Percentiles rank a stretch among this genome's conserved stretches.
Evolutionary conservation across 2,797 vertebrate species (phyloP).

Genomic region (Limnodromus scolopaceus): DNA sequence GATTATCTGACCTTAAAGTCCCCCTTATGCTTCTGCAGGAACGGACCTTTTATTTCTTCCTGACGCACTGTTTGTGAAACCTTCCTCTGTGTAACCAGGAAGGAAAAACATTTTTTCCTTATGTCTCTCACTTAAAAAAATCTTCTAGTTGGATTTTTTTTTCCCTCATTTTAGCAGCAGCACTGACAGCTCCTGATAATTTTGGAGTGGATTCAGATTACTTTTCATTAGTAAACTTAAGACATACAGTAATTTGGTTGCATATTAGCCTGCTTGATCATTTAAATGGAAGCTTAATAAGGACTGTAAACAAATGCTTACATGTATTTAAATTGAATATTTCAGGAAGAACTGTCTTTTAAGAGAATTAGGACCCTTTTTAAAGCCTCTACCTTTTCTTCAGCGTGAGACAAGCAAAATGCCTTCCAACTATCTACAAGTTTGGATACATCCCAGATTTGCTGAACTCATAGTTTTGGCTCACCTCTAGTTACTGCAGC

Average conservation of each 20-base stretch:
- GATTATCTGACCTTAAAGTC: neutral
- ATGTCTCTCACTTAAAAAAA: neutral
- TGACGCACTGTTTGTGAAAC: neutral
- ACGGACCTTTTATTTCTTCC: neutral
- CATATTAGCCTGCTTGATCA: neutral
- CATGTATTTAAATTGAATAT: neutral
- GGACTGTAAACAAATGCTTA: neutral
- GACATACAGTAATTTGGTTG: neutral
- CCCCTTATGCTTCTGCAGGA: neutral
- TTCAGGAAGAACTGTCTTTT: neutral
- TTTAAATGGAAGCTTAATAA: neutral
- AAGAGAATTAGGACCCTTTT: neutral
- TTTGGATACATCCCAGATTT: neutral
- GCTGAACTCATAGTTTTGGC: neutral
- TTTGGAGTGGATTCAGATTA: neutral
- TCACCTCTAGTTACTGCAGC: neutral
- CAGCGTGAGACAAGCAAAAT: neutral
- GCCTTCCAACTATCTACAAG: neutral
- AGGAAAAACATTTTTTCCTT: neutral
- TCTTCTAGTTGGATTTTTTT: neutral
- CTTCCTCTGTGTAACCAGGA: neutral
- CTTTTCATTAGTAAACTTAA: neutral
- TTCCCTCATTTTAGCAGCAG: neutral
- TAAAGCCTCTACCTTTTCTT: neutral
- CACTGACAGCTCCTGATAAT: neutral